A percentile compares a stretch with the other conserved stretches of the same genome.
Evolutionary conservation across 2,797 vertebrate genomes (phyloP).

Genomic region (Mormyrus hasselquistii): DNA sequence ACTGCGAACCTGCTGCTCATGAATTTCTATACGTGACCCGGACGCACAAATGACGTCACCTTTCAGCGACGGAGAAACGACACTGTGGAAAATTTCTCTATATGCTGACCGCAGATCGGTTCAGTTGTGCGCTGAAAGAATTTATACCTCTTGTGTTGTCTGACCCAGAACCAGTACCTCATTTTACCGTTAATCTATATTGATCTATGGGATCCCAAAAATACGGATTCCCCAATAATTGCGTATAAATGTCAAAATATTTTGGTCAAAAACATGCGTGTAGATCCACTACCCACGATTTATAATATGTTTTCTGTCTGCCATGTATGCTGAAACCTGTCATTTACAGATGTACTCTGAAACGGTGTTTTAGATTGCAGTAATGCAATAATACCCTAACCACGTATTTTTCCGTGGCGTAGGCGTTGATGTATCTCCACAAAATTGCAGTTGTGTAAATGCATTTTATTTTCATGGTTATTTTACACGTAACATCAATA

Average conservation of each 20-base stretch:
- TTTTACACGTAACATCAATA: not conserved
- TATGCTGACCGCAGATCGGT: not conserved
- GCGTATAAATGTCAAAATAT: not conserved
- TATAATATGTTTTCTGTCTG: not conserved
- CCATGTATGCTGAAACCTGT: not conserved
- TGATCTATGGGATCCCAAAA: not conserved
- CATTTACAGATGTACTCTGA: not conserved
- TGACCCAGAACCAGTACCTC: not conserved
- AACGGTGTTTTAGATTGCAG: not conserved
- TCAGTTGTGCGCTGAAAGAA: not conserved
- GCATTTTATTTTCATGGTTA: not conserved
- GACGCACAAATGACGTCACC: not conserved
- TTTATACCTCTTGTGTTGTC: not conserved
- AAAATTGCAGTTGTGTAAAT: not conserved
- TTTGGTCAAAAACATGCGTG: not conserved
- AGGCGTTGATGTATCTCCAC: not conserved
- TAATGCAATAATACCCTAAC: not conserved
- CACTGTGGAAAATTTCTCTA: not conserved
- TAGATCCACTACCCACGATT: not conserved
- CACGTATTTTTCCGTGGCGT: not conserved
- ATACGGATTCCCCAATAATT: not conserved
- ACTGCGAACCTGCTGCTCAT: not conserved
- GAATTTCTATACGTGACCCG: not conserved
- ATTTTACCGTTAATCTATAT: not conserved
- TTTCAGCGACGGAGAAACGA: not conserved